These are phyloP conservation scores for Oxyteleia sp. DNA, from an alignment of 2,888 invertebrate genomes.

Conservation along the genomic window DNA sequence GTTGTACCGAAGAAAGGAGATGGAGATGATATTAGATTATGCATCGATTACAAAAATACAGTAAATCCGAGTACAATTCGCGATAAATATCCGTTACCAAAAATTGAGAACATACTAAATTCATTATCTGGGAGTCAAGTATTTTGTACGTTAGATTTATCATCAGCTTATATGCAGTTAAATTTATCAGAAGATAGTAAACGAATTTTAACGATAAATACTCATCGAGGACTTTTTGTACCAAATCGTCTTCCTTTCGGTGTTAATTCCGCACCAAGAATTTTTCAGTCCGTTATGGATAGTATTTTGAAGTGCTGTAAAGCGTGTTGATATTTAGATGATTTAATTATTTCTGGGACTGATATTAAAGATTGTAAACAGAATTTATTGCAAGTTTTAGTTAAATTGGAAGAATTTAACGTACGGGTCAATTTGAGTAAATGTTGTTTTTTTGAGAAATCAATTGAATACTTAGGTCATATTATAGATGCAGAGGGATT, in stretches of 20 bases:
- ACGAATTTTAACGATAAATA: constrained; percentile 38
- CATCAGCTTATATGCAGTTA: constrained; percentile 62
- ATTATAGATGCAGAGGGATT: constrained; percentile 12
- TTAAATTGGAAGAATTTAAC: constrained; percentile 35
- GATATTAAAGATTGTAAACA: constrained; percentile 21
- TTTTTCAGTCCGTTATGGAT: constrained; percentile 44
- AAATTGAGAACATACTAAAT: constrained; percentile 11
- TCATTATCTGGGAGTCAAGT: constrained; percentile 5
- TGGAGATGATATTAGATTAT: constrained; percentile 15
- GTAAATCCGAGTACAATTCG: constrained; percentile 24
- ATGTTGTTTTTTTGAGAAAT: constrained; percentile 17
- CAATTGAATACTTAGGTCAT: constrained; percentile 24
- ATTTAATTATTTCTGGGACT: constrained; percentile 31
- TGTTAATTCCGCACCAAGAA: constrained; percentile 28
- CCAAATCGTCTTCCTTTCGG: too few relatives aligned
- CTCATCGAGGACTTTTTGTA: constrained; percentile 49
- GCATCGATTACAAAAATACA: constrained; percentile 40
- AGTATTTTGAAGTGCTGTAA: too few relatives aligned
- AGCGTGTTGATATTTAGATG: constrained; percentile 87
- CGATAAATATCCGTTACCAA: constrained; percentile 36
- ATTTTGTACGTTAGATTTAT: constrained; percentile 52
- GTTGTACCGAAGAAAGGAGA: constrained; percentile 32
- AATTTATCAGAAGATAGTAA: constrained; percentile 35
- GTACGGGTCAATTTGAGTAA: constrained; percentile 10
- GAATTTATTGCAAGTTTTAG: constrained; percentile 37